Base-by-base conservation (phyloP, 2,113 vertebrate species). In the Corythoichthys haematopterus region DNA sequence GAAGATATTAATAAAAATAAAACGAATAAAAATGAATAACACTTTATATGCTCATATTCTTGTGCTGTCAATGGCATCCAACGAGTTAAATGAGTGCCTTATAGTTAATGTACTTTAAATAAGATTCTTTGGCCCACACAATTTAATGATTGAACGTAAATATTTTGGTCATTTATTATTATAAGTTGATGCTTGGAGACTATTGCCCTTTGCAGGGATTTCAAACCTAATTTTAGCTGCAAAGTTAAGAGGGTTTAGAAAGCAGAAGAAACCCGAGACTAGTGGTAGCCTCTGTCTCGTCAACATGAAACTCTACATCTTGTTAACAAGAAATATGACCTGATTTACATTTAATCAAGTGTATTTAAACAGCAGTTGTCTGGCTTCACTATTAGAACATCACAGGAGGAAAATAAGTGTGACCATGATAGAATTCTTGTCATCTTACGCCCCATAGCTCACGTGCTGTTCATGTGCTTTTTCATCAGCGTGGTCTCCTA, bases 151-250 rank as follows among this genome's bases (percentile, higher is more conserved):
- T 56, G 3, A 12, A 56, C 53, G 13, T 35, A 13, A 35, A 13
- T 35, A 35, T 35, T 56, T 56, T 56, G 38, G 11, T 28, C 2
- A 45, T 61, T 61, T 61, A 20, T 59, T 12, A 47, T 64, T 14
- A 57, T 63, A 33, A 9, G 28, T 10, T 50, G 35, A 6, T 20
- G 6, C 65, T 55, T 52, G 37, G 46, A 70, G 48, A 74, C 71
- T 35, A 10, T 66, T 84, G 78, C 72, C 82, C 83, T 88, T 88
- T 90, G 7, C 69, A 73, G 65, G 79, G 60, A 28, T 53, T 80
- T 70, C 59, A 53, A 45, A 46, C 56, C 85, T 88, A 90, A 85
- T 75, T 88, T 85, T 90, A 86, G 84, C 79, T 65, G 35, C 71
- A 77, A 55, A 64, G 59, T 79, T 74, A 47, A 66, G 45, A 59